These are phyloP conservation scores for Lampris incognitus DNA, from an alignment of 2,113 vertebrate genomes.

Conservation along the genomic window DNA sequence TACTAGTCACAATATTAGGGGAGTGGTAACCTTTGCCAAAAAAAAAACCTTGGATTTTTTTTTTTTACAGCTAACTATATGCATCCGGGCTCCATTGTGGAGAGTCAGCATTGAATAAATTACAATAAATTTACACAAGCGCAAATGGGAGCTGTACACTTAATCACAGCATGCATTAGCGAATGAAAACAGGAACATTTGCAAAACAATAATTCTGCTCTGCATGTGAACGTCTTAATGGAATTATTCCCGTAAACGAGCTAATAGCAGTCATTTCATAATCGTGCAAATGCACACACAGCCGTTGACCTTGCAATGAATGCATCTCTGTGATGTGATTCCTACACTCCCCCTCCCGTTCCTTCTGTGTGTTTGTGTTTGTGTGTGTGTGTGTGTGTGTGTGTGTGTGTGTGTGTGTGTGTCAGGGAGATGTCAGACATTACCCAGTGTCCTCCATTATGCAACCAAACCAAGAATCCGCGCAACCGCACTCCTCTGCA, in stretches of 20 bases:
- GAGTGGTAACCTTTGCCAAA: too few species aligned
- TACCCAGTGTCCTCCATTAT: slow-evolving; percentile 98
- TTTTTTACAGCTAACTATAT: background rate
- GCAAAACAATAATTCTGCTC: background rate
- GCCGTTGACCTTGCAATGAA: background rate
- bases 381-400: slow-evolving; percentile 9
- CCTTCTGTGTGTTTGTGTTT: slow-evolving; percentile 10
- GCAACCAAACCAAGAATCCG: slow-evolving; percentile 90
- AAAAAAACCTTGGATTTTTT: background rate
- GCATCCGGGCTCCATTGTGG: background rate
- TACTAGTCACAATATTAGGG: background rate
- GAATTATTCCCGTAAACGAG: background rate
- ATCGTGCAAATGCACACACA: background rate
- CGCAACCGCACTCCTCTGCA: slow-evolving; percentile 91
- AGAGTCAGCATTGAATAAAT: too few species aligned
- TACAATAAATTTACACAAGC: too few species aligned
- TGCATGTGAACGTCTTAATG: background rate
- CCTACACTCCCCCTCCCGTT: background rate
- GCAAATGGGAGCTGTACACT: too few species aligned
- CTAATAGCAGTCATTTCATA: background rate
- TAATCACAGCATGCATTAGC: background rate
- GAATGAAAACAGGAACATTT: background rate
- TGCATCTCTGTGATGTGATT: background rate
- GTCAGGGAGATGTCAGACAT: slow-evolving; percentile 26
- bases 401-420: slow-evolving; percentile 17